Evolutionary conservation across 2,888 invertebrate genomes (phyloP).

Genomic region (Parapristionchus giblindavisi): DNA sequence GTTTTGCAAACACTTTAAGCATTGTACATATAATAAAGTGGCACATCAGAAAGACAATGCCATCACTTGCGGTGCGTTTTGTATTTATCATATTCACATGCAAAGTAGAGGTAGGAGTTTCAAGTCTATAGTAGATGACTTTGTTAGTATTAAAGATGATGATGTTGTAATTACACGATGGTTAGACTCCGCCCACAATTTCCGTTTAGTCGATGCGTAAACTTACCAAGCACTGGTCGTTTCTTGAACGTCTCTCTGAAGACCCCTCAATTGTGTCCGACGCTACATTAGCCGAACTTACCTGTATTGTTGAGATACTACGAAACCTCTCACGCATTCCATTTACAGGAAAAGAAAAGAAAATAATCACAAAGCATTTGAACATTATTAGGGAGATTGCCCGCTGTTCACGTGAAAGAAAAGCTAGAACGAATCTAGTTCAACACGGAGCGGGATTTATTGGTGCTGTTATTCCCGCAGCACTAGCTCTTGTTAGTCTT

Average conservation of each 20-base stretch:
- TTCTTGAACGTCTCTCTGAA: neutral
- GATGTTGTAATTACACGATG: too few relatives aligned
- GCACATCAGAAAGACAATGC: too few relatives aligned
- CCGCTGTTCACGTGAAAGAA: neutral
- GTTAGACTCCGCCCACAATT: too few relatives aligned
- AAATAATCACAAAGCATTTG: neutral
- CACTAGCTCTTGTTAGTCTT: neutral
- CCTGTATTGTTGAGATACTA: neutral
- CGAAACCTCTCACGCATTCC: neutral
- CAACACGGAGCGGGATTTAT: slow-evolving; percentile 24
- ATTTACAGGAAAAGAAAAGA: neutral
- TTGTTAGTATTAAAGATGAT: too few relatives aligned
- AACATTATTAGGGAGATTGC: neutral
- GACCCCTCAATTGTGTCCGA: neutral
- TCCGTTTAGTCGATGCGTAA: too few relatives aligned
- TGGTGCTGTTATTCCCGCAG: neutral
- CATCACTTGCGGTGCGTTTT: too few relatives aligned
- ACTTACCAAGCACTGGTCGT: slow-evolving; percentile 1
- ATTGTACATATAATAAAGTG: too few relatives aligned
- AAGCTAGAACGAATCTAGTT: neutral
- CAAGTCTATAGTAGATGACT: too few relatives aligned
- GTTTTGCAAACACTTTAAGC: too few relatives aligned
- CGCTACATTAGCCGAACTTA: neutral
- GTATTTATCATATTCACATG: too few relatives aligned
- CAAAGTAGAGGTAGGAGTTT: too few relatives aligned